Percentiles rank a stretch among this genome's conserved stretches.
Conservation (phyloP, 2,113 vertebrate species). For the Albula goreensis region DNA sequence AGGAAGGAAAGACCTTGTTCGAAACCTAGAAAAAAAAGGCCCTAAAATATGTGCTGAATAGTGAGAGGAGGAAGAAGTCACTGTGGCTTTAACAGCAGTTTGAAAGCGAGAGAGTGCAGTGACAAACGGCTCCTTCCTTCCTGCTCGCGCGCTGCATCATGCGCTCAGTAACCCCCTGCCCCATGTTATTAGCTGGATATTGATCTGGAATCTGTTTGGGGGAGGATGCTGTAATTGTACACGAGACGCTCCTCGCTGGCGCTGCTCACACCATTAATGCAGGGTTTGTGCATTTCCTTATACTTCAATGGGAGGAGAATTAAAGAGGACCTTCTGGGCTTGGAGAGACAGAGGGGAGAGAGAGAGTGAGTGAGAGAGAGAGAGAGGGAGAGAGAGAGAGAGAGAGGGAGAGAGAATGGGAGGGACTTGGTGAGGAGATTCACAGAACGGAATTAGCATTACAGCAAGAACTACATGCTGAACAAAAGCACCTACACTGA, state of each 20-base stretch:
- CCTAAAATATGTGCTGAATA: not conserved
- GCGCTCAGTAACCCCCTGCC: conserved; percentile 76
- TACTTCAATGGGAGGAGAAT: conserved; percentile 57
- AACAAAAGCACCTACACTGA: conserved; percentile 50
- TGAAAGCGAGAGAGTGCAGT: conserved; percentile 63
- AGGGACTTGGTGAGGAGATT: conserved; percentile 32
- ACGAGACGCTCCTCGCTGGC: conserved; percentile 70
- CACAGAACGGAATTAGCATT: conserved; percentile 13
- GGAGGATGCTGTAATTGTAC: conserved; percentile 77
- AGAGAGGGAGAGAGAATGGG: conserved; percentile 50
- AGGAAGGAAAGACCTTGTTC: not conserved
- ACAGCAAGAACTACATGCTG: conserved; percentile 17
- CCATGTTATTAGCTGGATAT: conserved; percentile 83
- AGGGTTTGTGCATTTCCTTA: conserved; percentile 60
- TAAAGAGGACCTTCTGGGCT: conserved; percentile 62
- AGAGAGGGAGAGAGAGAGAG: conserved; percentile 44
- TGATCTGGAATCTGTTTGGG: conserved; percentile 81
- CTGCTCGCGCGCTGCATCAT: conserved; percentile 73
- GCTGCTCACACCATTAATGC: conserved; percentile 56
- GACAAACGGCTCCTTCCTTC: conserved; percentile 84
- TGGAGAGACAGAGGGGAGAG: conserved; percentile 37
- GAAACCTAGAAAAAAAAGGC: not conserved
- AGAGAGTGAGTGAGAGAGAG: conserved; percentile 39
- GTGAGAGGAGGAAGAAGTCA: not conserved
- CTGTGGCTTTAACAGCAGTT: conserved; percentile 15